Evolutionary conservation across 2,113 vertebrate species (phyloP).

Genomic region (Seriola quinqueradiata): DNA sequence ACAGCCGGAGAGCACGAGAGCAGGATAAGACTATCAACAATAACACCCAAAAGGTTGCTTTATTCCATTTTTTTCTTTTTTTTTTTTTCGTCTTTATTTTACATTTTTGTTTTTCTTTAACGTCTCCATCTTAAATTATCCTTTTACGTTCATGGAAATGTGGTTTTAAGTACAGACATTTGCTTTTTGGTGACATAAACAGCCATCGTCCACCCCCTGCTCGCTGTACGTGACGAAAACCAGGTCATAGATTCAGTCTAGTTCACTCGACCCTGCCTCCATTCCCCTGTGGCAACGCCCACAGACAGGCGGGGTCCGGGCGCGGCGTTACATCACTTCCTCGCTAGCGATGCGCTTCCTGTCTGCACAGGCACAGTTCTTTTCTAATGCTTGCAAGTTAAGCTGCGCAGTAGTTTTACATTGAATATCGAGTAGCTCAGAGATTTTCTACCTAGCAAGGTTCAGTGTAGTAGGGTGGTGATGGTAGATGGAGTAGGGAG

Average conservation of each 20-base stretch:
- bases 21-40: slow-evolving; percentile 49
- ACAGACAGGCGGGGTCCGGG: slow-evolving; percentile 50
- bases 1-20: slow-evolving; percentile 39
- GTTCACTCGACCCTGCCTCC: slow-evolving; percentile 76
- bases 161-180: slow-evolving; percentile 75
- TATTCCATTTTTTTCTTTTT: slow-evolving; percentile 4
- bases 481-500: slow-evolving; percentile 37
- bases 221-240: slow-evolving; percentile 60
- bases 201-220: slow-evolving; percentile 31
- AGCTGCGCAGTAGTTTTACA: slow-evolving; percentile 82
- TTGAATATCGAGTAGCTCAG: slow-evolving; percentile 81
- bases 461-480: slow-evolving; percentile 78
- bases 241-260: slow-evolving; percentile 85
- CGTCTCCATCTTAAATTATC: slow-evolving; percentile 33
- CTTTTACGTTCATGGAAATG: slow-evolving; percentile 45
- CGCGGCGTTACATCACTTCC: slow-evolving; percentile 62
- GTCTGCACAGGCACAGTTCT: slow-evolving; percentile 57
- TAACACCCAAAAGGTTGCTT: slow-evolving; percentile 32
- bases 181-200: slow-evolving; percentile 62
- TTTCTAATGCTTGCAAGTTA: slow-evolving; percentile 75
- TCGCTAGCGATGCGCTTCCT: slow-evolving; percentile 43
- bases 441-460: slow-evolving; percentile 80
- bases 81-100: background rate
- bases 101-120: slow-evolving; percentile 17
- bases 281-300: slow-evolving; percentile 22